These are phyloP conservation scores for Anguilla pacifica DNA, from an alignment of 2,797 vertebrate species.

Conservation along the genomic window DNA sequence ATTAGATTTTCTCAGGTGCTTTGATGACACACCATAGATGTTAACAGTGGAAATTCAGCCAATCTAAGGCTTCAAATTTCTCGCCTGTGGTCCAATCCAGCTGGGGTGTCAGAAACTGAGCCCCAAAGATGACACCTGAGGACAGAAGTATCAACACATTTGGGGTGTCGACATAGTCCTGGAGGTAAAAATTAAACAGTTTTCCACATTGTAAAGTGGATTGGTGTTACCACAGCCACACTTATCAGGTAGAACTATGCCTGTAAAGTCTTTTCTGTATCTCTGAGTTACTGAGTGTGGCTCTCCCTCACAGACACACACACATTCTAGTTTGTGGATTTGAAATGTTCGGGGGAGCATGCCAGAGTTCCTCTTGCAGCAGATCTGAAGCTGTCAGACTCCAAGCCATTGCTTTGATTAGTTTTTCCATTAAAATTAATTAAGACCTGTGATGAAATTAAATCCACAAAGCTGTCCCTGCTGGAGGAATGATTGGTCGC, in stretches of 20 bases:
- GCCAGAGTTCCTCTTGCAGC: neutral
- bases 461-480: neutral
- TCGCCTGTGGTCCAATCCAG: neutral
- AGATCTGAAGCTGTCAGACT: neutral
- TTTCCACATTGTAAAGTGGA: neutral
- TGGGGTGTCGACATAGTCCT: neutral
- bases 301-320: neutral
- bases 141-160: neutral
- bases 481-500: neutral
- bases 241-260: neutral
- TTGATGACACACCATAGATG: neutral
- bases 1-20: neutral
- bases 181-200: neutral
- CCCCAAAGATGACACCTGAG: neutral
- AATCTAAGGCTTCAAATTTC: neutral
- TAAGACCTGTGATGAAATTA: neutral
- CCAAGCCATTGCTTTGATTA: neutral
- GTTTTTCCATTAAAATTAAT: slow-evolving; percentile 9
- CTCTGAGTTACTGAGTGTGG: neutral
- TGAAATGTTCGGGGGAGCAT: neutral
- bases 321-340: neutral
- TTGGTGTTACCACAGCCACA: neutral
- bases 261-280: neutral
- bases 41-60: neutral
- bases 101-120: neutral